A percentile compares a stretch with the other conserved stretches of the same genome.
These are phyloP conservation scores for Upupa epops DNA, from an alignment of 2,113 vertebrate genomes.

Conservation along the genomic window DNA sequence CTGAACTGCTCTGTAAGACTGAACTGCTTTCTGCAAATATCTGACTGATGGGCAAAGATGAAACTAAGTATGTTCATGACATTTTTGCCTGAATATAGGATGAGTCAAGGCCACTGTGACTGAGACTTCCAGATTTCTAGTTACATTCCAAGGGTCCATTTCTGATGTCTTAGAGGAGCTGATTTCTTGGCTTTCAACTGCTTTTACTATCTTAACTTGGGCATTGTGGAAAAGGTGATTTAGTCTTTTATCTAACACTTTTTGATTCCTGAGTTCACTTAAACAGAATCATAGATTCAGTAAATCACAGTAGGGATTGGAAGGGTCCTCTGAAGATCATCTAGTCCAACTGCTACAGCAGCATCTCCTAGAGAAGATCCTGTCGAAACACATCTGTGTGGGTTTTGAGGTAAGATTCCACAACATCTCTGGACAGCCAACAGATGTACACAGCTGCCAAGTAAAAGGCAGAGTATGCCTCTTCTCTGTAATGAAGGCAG, in stretches of 20 bases:
- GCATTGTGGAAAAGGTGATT: neutral
- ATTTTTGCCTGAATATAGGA: neutral
- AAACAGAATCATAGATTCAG: neutral
- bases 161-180: neutral
- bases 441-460: no score
- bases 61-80: fast-evolving
- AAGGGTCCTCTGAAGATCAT: no score
- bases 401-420: no score
- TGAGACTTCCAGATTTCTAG: neutral
- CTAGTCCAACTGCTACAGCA: no score
- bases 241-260: neutral
- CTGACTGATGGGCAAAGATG: neutral
- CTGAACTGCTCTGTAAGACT: neutral
- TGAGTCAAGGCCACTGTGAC: neutral
- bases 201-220: neutral
- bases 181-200: neutral
- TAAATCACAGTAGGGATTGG: no score
- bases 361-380: no score
- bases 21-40: neutral
- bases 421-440: no score
- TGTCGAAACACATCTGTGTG: no score
- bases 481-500: neutral
- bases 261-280: neutral
- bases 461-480: neutral
- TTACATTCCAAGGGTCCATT: neutral